Base-by-base conservation (phyloP, 2,113 vertebrate species). In the Mesoclemmys tuberculata region DNA sequence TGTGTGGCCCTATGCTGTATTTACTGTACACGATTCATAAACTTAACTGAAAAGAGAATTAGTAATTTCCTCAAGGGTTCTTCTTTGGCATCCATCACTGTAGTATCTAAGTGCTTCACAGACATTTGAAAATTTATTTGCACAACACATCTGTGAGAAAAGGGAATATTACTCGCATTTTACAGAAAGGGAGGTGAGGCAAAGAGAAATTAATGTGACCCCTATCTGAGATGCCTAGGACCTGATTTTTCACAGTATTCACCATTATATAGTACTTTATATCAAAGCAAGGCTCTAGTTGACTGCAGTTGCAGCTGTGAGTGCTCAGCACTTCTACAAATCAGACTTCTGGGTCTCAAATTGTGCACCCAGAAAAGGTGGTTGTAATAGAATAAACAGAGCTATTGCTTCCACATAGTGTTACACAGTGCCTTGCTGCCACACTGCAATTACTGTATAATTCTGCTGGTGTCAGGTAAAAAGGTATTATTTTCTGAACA, bases 381-480 rank as follows among this genome's bases (percentile, higher is more conserved):
- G 0, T 1, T 16, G 6, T 5, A 85, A 49, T 1, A 56, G 68
- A 41, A 71, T n/a, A 83, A 75, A 5, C 6, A 14, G 10, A 35
- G 2, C 1, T 75, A 13, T 48, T 68, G 2, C 6, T 90, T 88
- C 26, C 49, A 61, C 24, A 22, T 16, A 6, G 4, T 84, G 4
- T 18, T 86, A 75, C 13, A 26, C n/a, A 78, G 1, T 21, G 14
- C 8, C 5, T 78, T 86, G 18, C 54, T 86, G 1, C 13, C 35
- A 26, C 5, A 1, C 1, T 49, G 13, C 14, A 29, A 35, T 64
- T 35, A 11, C 31, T 18, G 31, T 35, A 35, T 49, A 31, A 27
- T 85, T 85, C 41, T 58, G 22, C 0, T 7, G 1, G 7, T 9
- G 2, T 0, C 31, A 58, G 85, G 13, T 56, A 52, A 4, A 16